These are phyloP conservation scores for Nasonia longicornis DNA, from an alignment of 1,140 invertebrate species.

Conservation along the genomic window DNA sequence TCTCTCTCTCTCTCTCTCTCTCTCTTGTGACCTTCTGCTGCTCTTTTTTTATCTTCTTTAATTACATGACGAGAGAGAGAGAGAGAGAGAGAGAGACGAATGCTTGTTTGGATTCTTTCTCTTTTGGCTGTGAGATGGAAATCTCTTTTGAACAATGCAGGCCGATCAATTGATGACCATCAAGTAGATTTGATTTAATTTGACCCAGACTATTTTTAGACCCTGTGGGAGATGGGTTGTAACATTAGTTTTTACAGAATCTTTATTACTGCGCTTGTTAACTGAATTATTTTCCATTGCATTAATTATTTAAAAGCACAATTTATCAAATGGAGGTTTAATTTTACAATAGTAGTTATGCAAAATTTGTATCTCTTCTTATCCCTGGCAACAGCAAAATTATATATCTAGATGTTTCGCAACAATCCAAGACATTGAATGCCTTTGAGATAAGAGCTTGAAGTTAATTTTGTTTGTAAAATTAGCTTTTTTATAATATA, in stretches of 20 bases:
- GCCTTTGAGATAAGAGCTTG: background rate
- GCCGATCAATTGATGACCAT: background rate
- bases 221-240: no score
- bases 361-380: slow-evolving; percentile 20
- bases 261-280: background rate
- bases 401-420: background rate
- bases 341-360: background rate
- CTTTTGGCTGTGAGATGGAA: no score
- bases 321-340: no score
- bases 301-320: background rate
- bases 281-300: no score
- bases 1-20: background rate
- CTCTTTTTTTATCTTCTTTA: no score
- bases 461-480: background rate
- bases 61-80: no score
- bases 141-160: background rate
- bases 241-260: no score
- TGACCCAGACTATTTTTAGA: background rate
- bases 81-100: no score
- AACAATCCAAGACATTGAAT: background rate
- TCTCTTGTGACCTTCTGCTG: background rate
- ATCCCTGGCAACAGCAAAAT: background rate
- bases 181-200: background rate
- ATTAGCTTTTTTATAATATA: background rate
- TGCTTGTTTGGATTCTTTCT: no score